Evolutionary conservation across 2,888 invertebrate genomes (phyloP), one percentile per base, ranked within the genome.

Genomic region (Andrena trimmerana): DNA sequence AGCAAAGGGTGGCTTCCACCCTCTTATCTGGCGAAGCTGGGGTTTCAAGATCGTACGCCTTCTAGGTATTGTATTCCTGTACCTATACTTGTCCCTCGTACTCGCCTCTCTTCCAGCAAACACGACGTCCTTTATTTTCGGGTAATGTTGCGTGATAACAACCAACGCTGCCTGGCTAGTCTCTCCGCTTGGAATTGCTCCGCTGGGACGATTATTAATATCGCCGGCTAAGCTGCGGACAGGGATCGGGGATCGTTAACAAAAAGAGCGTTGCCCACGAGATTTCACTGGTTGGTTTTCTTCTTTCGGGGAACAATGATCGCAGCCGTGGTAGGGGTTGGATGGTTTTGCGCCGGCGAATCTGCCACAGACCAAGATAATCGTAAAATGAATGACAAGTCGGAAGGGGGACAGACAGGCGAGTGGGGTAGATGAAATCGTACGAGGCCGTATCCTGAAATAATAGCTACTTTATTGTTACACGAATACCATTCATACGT

Each of bases 101-200:
- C 66, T 54, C 83, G 73, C 24, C 70, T 52, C 75, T 72, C 66
- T 24, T 36, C 70, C 50, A 27, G 42, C 70, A 42, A 81, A 74
- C 65, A 54, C 73, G 29, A 62, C 84, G 86, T 84, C 89, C 90
- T 91, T 90, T 91, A 91, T 91, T 90, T 89, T 85, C 81, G 85
- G 90, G 90, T 91, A 91, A 91, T 91, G 91, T 90, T 89, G 89
- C 91, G 91, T 91, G 91, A 91, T 91, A 91, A 91, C 91, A 89
- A 88, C 85, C 86, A 87, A 87, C 89, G 86, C 60, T 71, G 73
- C 50, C 31, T 52, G n/a, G 16, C 65, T 59, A 20, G 48, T 54
- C 69, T 33, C 72, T 36, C 72, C 52, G 7, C 33, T 31, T 62
- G 65, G 74, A 86, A 87, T 86, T 69, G 87, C 72, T 85, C 89